Conservation (phyloP, 2,888 invertebrate genomes). For the Chrysotoxum bicinctum region DNA sequence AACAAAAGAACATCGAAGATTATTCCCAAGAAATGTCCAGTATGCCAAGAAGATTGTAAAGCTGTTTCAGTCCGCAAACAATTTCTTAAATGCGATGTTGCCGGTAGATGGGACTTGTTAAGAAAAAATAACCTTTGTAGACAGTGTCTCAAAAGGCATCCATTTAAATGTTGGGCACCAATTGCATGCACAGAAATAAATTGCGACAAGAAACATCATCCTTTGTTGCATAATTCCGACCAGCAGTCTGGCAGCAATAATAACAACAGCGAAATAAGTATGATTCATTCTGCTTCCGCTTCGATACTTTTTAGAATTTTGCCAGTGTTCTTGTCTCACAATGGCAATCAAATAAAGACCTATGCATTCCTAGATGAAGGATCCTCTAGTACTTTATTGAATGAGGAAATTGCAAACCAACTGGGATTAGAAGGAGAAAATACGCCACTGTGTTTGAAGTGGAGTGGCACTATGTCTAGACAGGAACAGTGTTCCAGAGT, state of each 20-base stretch:
- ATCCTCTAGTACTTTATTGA: slow-evolving; percentile 12
- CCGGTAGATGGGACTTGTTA: neutral
- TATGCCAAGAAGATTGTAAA: neutral
- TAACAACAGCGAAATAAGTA: neutral
- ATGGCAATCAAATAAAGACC: neutral
- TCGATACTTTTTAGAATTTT: neutral
- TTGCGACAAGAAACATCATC: slow-evolving; percentile 16
- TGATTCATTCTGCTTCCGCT: neutral
- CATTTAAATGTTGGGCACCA: neutral
- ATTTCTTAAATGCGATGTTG: neutral
- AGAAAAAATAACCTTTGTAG: neutral
- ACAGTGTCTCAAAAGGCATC: slow-evolving; percentile 9
- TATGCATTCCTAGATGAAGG: slow-evolving; percentile 16
- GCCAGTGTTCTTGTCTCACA: neutral
- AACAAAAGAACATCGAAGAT: neutral
- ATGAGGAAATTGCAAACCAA: slow-evolving; percentile 2
- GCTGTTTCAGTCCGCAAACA: neutral
- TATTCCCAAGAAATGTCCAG: neutral
- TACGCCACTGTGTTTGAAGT: slow-evolving; percentile 20
- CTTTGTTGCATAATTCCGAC: neutral
- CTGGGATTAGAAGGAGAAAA: neutral
- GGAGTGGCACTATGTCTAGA: slow-evolving; percentile 1
- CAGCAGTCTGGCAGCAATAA: neutral
- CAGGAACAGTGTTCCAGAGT: neutral
- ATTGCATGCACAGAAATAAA: neutral